Conservation (phyloP, 2,888 invertebrate species). For the Volucella inanis region DNA sequence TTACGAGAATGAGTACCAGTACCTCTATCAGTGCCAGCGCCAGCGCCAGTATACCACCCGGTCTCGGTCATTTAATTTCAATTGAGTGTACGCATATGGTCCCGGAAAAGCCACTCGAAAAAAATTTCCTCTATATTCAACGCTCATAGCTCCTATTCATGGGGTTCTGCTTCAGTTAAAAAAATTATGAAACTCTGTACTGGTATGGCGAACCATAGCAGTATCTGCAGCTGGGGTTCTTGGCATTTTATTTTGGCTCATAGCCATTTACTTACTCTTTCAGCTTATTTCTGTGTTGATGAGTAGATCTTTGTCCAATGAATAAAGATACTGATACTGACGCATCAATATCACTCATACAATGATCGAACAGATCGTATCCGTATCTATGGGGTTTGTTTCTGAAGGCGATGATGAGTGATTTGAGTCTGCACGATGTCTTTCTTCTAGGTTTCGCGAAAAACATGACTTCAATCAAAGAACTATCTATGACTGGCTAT, state of each 20-base stretch:
- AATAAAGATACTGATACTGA: slow-evolving; percentile 59
- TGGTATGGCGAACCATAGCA: too few relatives aligned
- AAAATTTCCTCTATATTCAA: background rate
- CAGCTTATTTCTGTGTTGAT: slow-evolving; percentile 65
- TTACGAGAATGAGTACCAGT: slow-evolving; percentile 43
- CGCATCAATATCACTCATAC: slow-evolving; percentile 49
- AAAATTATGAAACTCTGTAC: slow-evolving; percentile 13
- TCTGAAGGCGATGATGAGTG: slow-evolving; percentile 32
- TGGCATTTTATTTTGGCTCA: slow-evolving; percentile 35
- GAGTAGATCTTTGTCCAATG: slow-evolving; percentile 59
- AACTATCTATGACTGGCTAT: too few relatives aligned
- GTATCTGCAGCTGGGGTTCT: slow-evolving; percentile 12
- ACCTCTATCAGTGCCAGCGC: background rate
- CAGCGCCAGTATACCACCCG: slow-evolving; percentile 33
- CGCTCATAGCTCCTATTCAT: slow-evolving; percentile 20
- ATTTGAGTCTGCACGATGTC: slow-evolving; percentile 48
- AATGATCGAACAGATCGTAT: background rate
- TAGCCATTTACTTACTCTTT: slow-evolving; percentile 54
- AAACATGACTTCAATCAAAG: too few relatives aligned
- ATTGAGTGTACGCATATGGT: slow-evolving; percentile 68
- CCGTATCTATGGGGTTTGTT: slow-evolving; percentile 19
- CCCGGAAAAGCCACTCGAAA: slow-evolving; percentile 31
- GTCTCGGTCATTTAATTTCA: slow-evolving; percentile 69
- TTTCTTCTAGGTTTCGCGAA: slow-evolving; percentile 22
- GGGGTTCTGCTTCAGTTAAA: slow-evolving; percentile 30